These are phyloP conservation scores for Tupiocoris notatus DNA, from an alignment of 2,888 invertebrate genomes.

Conservation along the genomic window DNA sequence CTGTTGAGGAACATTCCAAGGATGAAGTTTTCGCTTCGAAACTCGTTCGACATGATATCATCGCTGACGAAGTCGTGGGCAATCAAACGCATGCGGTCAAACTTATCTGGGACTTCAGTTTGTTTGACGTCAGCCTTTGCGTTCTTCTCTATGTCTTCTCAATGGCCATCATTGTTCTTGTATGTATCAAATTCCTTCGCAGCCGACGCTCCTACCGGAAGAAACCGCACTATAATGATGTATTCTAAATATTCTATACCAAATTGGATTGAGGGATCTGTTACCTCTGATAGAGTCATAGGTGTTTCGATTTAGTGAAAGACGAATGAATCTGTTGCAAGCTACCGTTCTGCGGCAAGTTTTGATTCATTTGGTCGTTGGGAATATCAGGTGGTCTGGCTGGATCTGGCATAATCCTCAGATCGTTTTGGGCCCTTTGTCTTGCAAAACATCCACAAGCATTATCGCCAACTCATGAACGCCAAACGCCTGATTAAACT, in stretches of 20 bases:
- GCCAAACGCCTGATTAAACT: too few relatives aligned
- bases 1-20: background rate
- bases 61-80: constrained; percentile 37
- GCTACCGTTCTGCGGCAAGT: too few relatives aligned
- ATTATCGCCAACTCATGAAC: too few relatives aligned
- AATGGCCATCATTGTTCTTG: constrained; percentile 70
- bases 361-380: too few relatives aligned
- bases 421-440: too few relatives aligned
- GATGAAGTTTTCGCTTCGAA: background rate
- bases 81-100: constrained; percentile 10
- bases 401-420: too few relatives aligned
- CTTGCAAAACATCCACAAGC: too few relatives aligned
- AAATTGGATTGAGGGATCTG: too few relatives aligned
- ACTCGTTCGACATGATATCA: constrained; percentile 41
- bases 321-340: too few relatives aligned
- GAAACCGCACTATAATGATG: constrained; percentile 60
- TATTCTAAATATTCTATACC: constrained; percentile 7
- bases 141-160: constrained; percentile 73
- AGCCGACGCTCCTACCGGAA: constrained; percentile 69
- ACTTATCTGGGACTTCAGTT: constrained; percentile 57
- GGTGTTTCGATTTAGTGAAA: too few relatives aligned
- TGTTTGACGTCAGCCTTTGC: constrained; percentile 72
- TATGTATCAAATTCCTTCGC: constrained; percentile 69
- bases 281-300: too few relatives aligned
- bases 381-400: too few relatives aligned